Evolutionary conservation across 37 sponge, comb jelly and placozoan species (phyloP), one percentile per base, ranked within the genome.

Genomic region (Trichoplax adhaerens): DNA sequence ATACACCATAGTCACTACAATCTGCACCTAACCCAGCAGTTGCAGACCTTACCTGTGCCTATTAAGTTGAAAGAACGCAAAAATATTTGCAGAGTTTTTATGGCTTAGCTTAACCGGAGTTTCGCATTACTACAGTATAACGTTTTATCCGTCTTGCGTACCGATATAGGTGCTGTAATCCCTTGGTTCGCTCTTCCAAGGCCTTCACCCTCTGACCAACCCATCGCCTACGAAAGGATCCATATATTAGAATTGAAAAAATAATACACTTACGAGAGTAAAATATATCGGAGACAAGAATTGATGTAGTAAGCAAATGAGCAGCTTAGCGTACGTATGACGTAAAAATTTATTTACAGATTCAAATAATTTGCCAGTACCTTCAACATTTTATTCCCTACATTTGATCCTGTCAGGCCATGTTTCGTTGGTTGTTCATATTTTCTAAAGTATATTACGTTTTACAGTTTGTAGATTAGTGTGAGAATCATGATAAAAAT

Each of bases 201-300:
- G 7, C 88, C 88, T 72, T 88, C 77, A 56, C 88, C 88, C 58
- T 83, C 81, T 76, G 58, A 71, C 88, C 88, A 88, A 10, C 88
- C 88, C 88, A 88, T 88, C 1, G 88, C 88, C 88, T 88, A 29
- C 7, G 53, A 46, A 29, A 61, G 56, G 71, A 0, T 55, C 29
- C 29, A 29, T 29, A 29, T 29, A 29, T 29, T 29, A 29, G 29
- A 29, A 29, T 29, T 29, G 29, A 29, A 29, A 29, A 29, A 29
- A 29, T 29, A 29, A 29, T 29, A 29, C 29, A 29, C 29, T 29
- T 29, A 29, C 29, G 29, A 29, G 29, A 29, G 29, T 29, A 29
- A 29, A 29, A 29, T 29, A 29, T 29, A 29, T 29, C 29, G 29
- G 29, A 29, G 29, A 29, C 29, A 29, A 29, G 29, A 29, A 29